A percentile compares a stretch with the other conserved stretches of the same genome.
Evolutionary conservation across 2,113 vertebrate species (phyloP).

Genomic region (Myodes glareolus): DNA sequence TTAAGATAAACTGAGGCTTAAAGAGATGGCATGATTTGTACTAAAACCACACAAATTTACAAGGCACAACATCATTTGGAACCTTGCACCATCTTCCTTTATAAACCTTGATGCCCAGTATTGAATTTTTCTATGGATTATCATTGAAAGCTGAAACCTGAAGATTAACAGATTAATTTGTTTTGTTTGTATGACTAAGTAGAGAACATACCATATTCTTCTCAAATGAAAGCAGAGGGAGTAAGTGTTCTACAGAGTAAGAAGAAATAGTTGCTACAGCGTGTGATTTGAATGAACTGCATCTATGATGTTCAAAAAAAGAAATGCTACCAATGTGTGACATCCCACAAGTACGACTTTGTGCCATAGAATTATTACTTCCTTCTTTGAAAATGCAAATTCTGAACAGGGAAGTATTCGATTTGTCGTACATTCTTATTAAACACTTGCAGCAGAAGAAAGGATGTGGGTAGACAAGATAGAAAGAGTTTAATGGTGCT

Average conservation of each 20-base stretch:
- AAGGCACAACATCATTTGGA: not conserved
- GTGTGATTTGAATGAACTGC: not conserved
- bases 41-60: not conserved
- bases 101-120: not conserved
- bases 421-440: not conserved
- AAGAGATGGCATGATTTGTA: not conserved
- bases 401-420: not conserved
- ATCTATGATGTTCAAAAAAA: not conserved
- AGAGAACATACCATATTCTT: not conserved
- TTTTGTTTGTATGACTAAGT: not conserved
- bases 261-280: not conserved
- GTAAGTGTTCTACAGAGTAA: not conserved
- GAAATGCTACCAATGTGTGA: not conserved
- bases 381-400: slow-evolving; percentile 7
- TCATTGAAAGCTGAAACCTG: slow-evolving; percentile 18
- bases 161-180: not conserved
- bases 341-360: not conserved
- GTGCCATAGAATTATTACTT: not conserved
- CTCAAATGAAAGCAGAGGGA: not conserved
- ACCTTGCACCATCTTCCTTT: not conserved
- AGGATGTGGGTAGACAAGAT: not conserved
- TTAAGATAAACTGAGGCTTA: slow-evolving; percentile 23
- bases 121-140: not conserved
- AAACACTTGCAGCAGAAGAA: not conserved
- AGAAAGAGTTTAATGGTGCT: not conserved